Evolutionary conservation across 2,797 vertebrate species (phyloP), one percentile per base, ranked within the genome.

Genomic region (Ptychobarbus kaznakovi): DNA sequence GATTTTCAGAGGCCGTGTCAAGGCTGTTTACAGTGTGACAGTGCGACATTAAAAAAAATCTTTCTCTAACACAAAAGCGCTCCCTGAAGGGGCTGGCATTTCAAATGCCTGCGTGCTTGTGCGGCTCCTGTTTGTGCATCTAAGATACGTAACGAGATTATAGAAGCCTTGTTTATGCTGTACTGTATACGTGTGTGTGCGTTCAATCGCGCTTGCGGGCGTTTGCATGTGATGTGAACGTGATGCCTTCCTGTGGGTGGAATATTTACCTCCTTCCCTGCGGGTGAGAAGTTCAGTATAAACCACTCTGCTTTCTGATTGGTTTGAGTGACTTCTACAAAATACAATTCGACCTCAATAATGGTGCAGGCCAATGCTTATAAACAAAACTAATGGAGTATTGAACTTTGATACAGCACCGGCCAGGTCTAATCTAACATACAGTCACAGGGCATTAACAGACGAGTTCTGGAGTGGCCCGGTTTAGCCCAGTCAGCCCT

Each of bases 341-440:
- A 87, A 82, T 77, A 80, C 76, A 51, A 81, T 65, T 84, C 84
- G 86, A 90, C 89, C 89, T 87, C 89, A 88, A 87, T 87, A 87
- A 87, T 82, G 81, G 81, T 80, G 83, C 72, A 76, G 83, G 86
- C 74, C 81, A 80, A 42, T 80, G 78, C 74, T 83, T 86, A 90
- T 90, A 90, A 87, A 90, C 89, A 87, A 88, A 90, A 88, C 86
- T 88, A 90, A 90, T 90, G 87, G 86, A 86, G 84, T 90, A 90
- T 90, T 90, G 87, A 90, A 90, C 89, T 90, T 90, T 88, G 89
- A 88, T 88, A 90, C 89, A 88, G 87, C 74, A 56, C 73, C 22
- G 76, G 61, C 87, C 81, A 46, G 86, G 87, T 84, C 83, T 86
- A 88, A 90, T 90, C 87, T 86, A 87, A 88, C 74, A 86, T 66